These are phyloP conservation scores for Urosaurus nigricauda DNA, from an alignment of 2,797 vertebrate species.

Conservation along the genomic window DNA sequence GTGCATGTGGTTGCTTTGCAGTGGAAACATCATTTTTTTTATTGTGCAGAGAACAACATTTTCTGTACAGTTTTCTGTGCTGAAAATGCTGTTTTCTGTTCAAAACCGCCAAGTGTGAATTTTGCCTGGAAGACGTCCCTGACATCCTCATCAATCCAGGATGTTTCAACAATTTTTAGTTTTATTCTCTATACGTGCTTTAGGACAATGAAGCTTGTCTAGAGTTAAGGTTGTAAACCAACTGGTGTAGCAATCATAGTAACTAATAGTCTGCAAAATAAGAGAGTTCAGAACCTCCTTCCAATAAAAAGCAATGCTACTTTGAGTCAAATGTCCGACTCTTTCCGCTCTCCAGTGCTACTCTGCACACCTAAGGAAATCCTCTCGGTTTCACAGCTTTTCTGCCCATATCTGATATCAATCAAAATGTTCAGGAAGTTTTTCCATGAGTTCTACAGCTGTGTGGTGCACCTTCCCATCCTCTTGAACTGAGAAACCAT, in stretches of 20 bases:
- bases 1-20: too few relatives aligned
- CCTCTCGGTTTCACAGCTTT: conserved; percentile 65
- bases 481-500: conserved; percentile 70
- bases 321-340: conserved; percentile 50
- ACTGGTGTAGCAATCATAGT: not conserved
- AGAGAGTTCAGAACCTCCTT: fast-evolving
- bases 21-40: too few relatives aligned
- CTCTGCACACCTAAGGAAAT: conserved; percentile 53
- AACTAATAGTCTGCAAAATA: conserved; percentile 10
- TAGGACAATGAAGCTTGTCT: too few relatives aligned
- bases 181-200: too few relatives aligned
- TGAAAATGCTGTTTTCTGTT: too few relatives aligned
- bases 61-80: too few relatives aligned
- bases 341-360: conserved; percentile 58
- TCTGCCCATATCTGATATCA: conserved; percentile 53
- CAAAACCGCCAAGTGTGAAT: too few relatives aligned
- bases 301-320: conserved; percentile 47
- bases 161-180: too few relatives aligned
- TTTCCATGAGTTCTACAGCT: conserved; percentile 68
- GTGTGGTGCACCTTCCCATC: conserved; percentile 76
- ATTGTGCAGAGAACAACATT: too few relatives aligned
- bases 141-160: too few relatives aligned
- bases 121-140: too few relatives aligned
- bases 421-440: conserved; percentile 57
- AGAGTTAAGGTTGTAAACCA: too few relatives aligned